Evolutionary conservation across 2,888 invertebrate species (phyloP).

Genomic region (Synanthedon tipuliformis): DNA sequence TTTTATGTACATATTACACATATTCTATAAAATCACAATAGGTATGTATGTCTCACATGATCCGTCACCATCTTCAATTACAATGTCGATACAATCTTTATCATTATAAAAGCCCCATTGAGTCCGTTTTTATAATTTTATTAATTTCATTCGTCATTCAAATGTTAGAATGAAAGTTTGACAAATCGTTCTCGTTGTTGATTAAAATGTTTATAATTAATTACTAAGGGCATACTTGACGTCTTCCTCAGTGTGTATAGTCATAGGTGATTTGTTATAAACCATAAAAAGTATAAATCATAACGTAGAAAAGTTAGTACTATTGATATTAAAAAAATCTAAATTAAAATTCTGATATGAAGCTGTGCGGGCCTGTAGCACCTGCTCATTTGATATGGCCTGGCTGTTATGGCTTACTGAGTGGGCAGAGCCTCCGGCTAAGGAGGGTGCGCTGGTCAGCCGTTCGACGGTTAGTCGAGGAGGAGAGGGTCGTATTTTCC

Average conservation of each 20-base stretch:
- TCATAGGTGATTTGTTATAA: too few species aligned
- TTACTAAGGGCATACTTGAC: neutral
- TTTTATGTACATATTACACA: conserved; percentile 7
- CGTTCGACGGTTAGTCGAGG: too few species aligned
- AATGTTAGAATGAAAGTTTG: conserved; percentile 10
- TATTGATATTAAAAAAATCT: too few species aligned
- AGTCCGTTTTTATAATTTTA: conserved; percentile 29
- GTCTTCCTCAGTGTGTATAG: neutral
- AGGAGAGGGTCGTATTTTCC: too few species aligned
- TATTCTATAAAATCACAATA: conserved; percentile 25
- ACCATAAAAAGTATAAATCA: too few species aligned
- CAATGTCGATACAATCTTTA: conserved; percentile 16
- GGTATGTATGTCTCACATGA: conserved; percentile 16
- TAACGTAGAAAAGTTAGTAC: too few species aligned
- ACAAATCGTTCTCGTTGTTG: conserved; percentile 25
- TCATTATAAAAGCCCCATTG: conserved; percentile 9
- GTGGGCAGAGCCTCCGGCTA: too few species aligned
- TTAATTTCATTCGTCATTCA: conserved; percentile 40
- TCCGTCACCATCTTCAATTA: conserved; percentile 33
- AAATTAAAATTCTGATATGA: too few species aligned
- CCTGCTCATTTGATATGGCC: too few species aligned
- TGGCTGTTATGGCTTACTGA: too few species aligned
- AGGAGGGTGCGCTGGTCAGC: too few species aligned
- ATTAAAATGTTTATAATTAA: conserved; percentile 25
- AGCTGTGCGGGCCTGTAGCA: too few species aligned